Base-by-base conservation (phyloP, 2,888 invertebrate genomes). In the Micropterix aruncella region DNA sequence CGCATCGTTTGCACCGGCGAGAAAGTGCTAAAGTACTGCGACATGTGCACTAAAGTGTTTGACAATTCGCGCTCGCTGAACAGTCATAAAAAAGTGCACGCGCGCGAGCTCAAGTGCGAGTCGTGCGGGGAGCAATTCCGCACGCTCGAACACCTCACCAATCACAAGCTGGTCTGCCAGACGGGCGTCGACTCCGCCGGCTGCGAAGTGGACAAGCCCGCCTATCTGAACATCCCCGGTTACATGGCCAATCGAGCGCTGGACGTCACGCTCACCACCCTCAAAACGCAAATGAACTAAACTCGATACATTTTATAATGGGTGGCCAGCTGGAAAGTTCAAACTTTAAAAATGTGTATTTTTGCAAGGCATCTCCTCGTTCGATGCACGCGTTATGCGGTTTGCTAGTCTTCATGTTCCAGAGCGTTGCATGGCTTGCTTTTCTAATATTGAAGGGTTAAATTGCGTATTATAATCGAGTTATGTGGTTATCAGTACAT, bases 21-120 rank as follows among this genome's bases (percentile, higher is more conserved):
- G 51, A 71, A 69, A 53, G 62, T 65, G 44, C 57, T 72, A 44
- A 72, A 72, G 53, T 72, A 64, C 55, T 71, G 71, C 57, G 70
- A 72, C 60, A 72, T 72, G 71, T 72, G 71, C 55, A 64, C 69
- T 45, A 72, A 71, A 58, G 71, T 72, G 36, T 72, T 72, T 61
- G 71, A 72, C 52, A 72, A 72, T 55, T 71, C 71, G 43, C 63
- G 71, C 54, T 72, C 71, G 37, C 57, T 72, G 37, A 72, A 72
- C 54, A 72, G 71, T 55, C 71, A 72, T 59, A 70, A 69, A 53
- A 72, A 72, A 55, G 70, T 72, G 47, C 71, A 72, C 60, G 70
- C 71, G 42, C 62, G 70, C 53, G 71, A 72, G 56, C 56, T 72
- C 42, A 72, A 72, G 51, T 72, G 71, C 60, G 70, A 71, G 44